These are phyloP conservation scores for Mallotus villosus DNA, from an alignment of 2,797 vertebrate genomes.

Conservation along the genomic window DNA sequence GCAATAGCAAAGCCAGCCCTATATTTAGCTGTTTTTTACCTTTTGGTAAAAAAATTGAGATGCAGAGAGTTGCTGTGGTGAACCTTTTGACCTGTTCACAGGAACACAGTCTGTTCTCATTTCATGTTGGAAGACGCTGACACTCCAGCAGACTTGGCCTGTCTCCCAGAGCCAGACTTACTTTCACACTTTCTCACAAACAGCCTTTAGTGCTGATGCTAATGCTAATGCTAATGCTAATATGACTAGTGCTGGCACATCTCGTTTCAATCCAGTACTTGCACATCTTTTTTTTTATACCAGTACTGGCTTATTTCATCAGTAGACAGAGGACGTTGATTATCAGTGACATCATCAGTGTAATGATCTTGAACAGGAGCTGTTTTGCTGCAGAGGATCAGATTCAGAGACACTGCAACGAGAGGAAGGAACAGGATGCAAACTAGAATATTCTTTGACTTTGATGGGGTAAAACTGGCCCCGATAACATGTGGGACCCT, in stretches of 20 bases:
- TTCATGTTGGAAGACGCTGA: not conserved
- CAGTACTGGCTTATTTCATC: not conserved
- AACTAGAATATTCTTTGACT: slow-evolving; percentile 18
- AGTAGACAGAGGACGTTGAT: no score
- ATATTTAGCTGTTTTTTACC: not conserved
- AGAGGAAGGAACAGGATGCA: slow-evolving; percentile 5
- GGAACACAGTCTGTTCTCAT: not conserved
- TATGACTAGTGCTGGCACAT: no score
- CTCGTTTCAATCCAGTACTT: no score
- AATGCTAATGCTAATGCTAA: no score
- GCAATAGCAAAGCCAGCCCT: not conserved
- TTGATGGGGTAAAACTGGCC: slow-evolving; percentile 12
- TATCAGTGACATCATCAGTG: not conserved
- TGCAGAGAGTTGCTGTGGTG: not conserved
- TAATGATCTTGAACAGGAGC: not conserved
- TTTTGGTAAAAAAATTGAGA: not conserved
- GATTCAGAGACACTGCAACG: slow-evolving; percentile 1
- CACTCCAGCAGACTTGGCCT: slow-evolving; percentile 4
- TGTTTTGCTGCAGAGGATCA: not conserved
- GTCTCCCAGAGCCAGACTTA: not conserved
- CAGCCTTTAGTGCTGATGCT: no score
- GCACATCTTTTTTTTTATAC: not conserved
- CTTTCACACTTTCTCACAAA: not conserved
- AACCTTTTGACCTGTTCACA: not conserved
- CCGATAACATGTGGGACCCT: slow-evolving; percentile 7